A percentile compares a stretch with the other conserved stretches of the same genome.
Conservation (phyloP, 2,113 vertebrate species). For the Baryphthengus martii region DNA sequence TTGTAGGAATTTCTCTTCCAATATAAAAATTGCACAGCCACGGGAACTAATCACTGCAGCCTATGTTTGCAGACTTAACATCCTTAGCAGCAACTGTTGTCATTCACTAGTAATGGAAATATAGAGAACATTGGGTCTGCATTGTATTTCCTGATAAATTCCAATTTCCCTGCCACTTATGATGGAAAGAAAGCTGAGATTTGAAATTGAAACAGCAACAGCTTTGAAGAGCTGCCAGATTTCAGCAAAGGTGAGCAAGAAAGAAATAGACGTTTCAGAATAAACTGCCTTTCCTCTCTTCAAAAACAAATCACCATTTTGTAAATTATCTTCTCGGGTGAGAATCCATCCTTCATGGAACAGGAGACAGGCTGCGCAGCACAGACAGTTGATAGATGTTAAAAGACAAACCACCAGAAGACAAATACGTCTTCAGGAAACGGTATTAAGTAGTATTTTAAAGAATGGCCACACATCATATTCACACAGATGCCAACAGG, state of each 20-base stretch:
- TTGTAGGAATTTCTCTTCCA: neutral
- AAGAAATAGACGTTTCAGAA: conserved; percentile 4
- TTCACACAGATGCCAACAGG: conserved; percentile 19
- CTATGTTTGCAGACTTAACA: neutral
- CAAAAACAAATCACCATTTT: neutral
- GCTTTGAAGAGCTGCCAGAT: conserved; percentile 52
- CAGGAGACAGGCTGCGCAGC: neutral
- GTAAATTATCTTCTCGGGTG: neutral
- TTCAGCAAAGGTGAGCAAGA: conserved; percentile 28
- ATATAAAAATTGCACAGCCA: neutral
- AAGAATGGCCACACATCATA: conserved; percentile 18
- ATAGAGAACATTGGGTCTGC: neutral
- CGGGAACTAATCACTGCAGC: neutral
- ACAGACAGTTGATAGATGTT: neutral
- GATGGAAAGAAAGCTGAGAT: conserved; percentile 10
- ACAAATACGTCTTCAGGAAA: neutral
- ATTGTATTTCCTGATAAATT: conserved; percentile 3
- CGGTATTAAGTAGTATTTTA: neutral
- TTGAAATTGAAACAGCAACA: conserved; percentile 2
- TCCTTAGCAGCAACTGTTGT: neutral
- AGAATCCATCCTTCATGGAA: conserved; percentile 8
- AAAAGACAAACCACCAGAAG: conserved; percentile 15
- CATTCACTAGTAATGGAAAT: neutral
- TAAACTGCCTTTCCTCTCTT: neutral
- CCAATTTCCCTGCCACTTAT: neutral